Conservation (phyloP, 2,888 invertebrate genomes). For the Stegophylla sp. region DNA sequence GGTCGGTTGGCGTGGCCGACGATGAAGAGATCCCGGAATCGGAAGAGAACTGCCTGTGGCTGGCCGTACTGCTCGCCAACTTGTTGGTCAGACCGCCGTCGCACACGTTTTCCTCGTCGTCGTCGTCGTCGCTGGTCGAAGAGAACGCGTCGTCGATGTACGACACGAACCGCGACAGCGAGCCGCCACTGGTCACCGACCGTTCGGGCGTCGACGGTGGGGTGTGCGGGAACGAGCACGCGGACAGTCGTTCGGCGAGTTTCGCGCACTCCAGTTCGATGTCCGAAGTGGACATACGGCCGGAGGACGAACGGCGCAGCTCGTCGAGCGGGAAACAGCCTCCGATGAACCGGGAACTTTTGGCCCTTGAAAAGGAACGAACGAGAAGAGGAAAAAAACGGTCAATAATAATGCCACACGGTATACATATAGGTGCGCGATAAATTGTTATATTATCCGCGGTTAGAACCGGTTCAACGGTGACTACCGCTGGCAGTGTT, state of each 20-base stretch:
- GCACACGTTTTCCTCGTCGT: constrained; percentile 29
- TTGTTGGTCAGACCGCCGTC: constrained; percentile 60
- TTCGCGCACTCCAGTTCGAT: constrained; percentile 61
- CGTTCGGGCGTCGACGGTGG: constrained; percentile 53
- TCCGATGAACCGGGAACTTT: constrained; percentile 69
- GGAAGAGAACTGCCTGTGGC: constrained; percentile 62
- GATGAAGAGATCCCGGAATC: constrained; percentile 68
- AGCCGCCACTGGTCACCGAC: constrained; percentile 60
- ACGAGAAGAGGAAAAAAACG: no score
- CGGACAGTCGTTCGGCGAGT: constrained; percentile 62
- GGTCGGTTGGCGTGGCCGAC: constrained; percentile 65
- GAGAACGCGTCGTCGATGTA: constrained; percentile 63
- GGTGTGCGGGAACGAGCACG: constrained; percentile 62
- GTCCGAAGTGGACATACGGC: constrained; percentile 60
- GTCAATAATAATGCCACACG: no score
- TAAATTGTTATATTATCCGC: no score
- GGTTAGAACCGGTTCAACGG: no score
- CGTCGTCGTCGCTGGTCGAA: constrained; percentile 61
- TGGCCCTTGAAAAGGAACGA: constrained; percentile 59
- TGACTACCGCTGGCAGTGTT: no score
- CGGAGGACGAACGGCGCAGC: constrained; percentile 67
- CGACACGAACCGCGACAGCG: constrained; percentile 62
- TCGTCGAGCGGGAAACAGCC: constrained; percentile 68
- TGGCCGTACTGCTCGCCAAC: constrained; percentile 61
- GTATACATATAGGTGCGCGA: no score